Base-by-base conservation (phyloP, 1,140 invertebrate genomes). In the Caenorhabditis inopinata region DNA sequence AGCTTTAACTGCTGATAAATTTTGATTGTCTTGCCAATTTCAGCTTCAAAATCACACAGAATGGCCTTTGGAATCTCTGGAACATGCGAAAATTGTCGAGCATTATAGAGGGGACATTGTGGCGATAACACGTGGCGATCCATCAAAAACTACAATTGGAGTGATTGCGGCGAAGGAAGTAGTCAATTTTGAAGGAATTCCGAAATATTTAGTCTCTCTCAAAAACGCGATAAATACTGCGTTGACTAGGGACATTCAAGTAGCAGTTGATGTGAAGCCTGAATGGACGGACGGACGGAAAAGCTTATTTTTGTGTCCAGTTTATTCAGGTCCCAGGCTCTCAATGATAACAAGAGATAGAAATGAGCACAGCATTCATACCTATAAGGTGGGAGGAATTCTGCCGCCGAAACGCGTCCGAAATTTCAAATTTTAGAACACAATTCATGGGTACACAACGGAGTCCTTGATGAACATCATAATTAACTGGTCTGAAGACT, bases 321-420 rank as follows among this genome's bases (percentile, higher is more conserved):
- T 68, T 68, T 68, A 68, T 68, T 68, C 58, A 1, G 58, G 58
- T 29, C 58, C 58, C 11, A 35, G 58, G 21, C 21, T 68, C 12
- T 42, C 58, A 38, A 68, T 68, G 58, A 68, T 68, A 9, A 38
- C 58, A 2, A 68, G 58, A 68, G 58, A 68, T 68, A 38, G 32
- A 38, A 68, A 68, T 68, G 58, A 68, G 32, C 58, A 35, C n/a
- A 38, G 32, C 21, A 38, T 68, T 68, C 58, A 68, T 68, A 68
- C 58, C 23, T 68, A 68, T 68, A 68, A 68, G 9, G 58, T 68
- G 2, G 9, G 23, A 42, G 38, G 38, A 5, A 42, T 42, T 42
- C 38, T 42, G 38, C 38, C 38, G 5, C 38, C 38, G 14, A 42
- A 42, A 42, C 38, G 38, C 38, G 38, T 42, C 38, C 38, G 38